phyloP scores from a whole-genome alignment of 2,888 invertebrate species.

The Encarsia formosa region DNA sequence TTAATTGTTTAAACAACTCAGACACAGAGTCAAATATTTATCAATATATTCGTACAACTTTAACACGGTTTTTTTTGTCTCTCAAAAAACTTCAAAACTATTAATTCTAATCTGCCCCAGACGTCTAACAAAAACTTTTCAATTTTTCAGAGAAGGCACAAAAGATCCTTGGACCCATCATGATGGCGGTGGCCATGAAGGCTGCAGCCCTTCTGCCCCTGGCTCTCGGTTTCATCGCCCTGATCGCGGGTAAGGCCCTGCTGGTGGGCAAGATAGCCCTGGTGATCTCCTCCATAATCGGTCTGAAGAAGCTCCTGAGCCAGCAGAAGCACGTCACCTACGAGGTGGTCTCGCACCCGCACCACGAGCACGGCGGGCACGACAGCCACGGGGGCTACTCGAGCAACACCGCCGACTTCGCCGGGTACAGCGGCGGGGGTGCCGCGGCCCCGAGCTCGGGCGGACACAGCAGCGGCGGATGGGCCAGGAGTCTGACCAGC shows the following conservation, averaged over 20 bases:
- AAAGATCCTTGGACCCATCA: constrained; percentile 72
- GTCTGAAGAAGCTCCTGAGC: constrained; percentile 75
- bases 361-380: constrained; percentile 68
- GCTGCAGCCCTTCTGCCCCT: constrained; percentile 75
- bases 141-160: constrained; percentile 60
- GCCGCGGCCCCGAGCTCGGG: constrained; percentile 63
- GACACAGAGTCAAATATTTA: too few species aligned
- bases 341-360: constrained; percentile 81
- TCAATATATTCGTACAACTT: too few species aligned
- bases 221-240: constrained; percentile 74
- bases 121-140: not conserved
- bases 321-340: constrained; percentile 84
- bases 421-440: constrained; percentile 52
- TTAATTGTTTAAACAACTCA: too few species aligned
- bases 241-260: constrained; percentile 82
- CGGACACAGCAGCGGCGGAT: constrained; percentile 51
- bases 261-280: constrained; percentile 81
- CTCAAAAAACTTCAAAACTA: too few species aligned
- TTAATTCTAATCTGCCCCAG: too few species aligned
- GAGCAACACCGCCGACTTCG: constrained; percentile 52
- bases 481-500: constrained; percentile 65
- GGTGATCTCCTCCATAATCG: constrained; percentile 78
- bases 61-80: too few species aligned
- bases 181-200: constrained; percentile 73
- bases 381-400: constrained; percentile 64